Percentiles rank a stretch among this genome's conserved stretches.
Conservation (phyloP, 37 sponge, comb jelly and placozoan genomes). For the Spongilla lacustris region DNA sequence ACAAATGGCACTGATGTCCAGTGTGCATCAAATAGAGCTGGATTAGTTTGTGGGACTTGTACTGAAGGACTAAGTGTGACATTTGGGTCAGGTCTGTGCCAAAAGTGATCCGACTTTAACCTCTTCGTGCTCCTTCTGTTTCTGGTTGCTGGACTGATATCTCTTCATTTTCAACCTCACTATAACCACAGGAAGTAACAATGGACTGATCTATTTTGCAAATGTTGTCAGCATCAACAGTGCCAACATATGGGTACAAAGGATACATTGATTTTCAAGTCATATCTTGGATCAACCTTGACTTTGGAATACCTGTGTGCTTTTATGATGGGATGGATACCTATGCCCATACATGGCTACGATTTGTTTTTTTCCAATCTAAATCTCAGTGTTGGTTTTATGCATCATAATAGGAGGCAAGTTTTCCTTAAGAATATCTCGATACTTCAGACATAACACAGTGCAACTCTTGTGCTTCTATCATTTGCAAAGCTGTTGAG, state of each 20-base stretch:
- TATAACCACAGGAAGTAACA: slow-evolving; percentile 2
- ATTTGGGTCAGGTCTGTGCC: slow-evolving; percentile 11
- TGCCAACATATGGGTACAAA: not conserved
- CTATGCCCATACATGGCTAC: slow-evolving; percentile 41
- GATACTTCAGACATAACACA: not conserved
- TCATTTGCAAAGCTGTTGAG: slow-evolving; percentile 17
- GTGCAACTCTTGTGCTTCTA: slow-evolving; percentile 19
- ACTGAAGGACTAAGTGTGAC: slow-evolving; percentile 13
- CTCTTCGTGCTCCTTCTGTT: slow-evolving; percentile 9
- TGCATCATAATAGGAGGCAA: slow-evolving; percentile 3
- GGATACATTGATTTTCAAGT: not conserved
- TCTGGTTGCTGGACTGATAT: slow-evolving; percentile 1
- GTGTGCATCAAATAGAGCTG: slow-evolving; percentile 13
- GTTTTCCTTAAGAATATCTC: not conserved
- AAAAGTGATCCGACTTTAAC: slow-evolving; percentile 29
- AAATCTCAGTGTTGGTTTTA: not conserved
- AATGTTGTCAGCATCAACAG: slow-evolving; percentile 17
- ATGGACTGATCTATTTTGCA: slow-evolving; percentile 26
- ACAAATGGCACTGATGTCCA: not conserved
- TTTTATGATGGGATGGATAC: slow-evolving; percentile 34
- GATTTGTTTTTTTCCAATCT: slow-evolving; percentile 27
- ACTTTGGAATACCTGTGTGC: slow-evolving; percentile 37
- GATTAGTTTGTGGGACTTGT: not conserved
- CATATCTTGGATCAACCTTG: slow-evolving; percentile 44
- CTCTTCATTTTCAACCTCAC: not conserved